Evolutionary conservation across 1,140 invertebrate species (phyloP).

Genomic region (Akabosia matsudoensis): DNA sequence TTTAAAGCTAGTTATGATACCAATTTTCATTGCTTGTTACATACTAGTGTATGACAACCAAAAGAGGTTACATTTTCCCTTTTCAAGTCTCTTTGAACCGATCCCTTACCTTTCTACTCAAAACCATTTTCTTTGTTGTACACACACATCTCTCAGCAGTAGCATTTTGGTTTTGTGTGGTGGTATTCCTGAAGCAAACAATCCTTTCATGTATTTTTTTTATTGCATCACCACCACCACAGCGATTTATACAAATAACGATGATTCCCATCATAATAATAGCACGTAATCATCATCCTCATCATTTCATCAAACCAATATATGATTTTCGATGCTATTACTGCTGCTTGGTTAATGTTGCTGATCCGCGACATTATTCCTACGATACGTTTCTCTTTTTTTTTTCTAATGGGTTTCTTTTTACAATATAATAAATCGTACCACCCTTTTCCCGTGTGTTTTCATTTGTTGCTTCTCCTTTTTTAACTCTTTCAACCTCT

Average conservation of each 20-base stretch:
- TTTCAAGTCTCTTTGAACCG: slow-evolving; percentile 10
- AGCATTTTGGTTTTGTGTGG: too few relatives aligned
- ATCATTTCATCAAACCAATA: slow-evolving; percentile 22
- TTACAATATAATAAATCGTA: not conserved
- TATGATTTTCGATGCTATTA: not conserved
- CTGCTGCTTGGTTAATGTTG: not conserved
- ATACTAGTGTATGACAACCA: too few relatives aligned
- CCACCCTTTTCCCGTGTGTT: not conserved
- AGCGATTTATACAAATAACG: not conserved
- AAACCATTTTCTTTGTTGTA: not conserved
- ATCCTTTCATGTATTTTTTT: not conserved
- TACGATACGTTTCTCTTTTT: too few relatives aligned
- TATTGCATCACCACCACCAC: slow-evolving; percentile 2
- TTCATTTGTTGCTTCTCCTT: too few relatives aligned
- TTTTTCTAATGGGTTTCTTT: not conserved
- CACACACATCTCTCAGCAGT: not conserved
- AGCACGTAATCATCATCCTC: not conserved
- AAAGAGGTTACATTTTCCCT: too few relatives aligned
- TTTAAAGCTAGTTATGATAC: too few relatives aligned
- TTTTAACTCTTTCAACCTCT: too few relatives aligned
- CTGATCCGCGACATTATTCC: not conserved
- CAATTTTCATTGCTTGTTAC: too few relatives aligned
- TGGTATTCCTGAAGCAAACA: not conserved
- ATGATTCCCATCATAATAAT: slow-evolving; percentile 11
- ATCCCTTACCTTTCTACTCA: slow-evolving; percentile 4